phyloP scores from a whole-genome alignment of 2,113 vertebrate species.

The Nannospalax galili region DNA sequence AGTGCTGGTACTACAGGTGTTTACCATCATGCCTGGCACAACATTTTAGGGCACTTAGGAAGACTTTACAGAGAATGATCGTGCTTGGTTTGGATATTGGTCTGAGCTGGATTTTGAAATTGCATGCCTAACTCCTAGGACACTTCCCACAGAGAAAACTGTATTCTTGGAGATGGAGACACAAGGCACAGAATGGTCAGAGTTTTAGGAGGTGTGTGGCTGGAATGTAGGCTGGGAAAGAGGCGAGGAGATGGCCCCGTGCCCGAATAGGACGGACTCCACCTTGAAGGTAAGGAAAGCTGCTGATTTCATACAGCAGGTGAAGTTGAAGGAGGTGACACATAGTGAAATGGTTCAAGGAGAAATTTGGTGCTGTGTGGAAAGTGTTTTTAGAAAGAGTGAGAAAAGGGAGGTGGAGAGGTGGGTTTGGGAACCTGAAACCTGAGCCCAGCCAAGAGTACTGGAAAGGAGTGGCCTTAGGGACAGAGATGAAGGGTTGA shows the following conservation, averaged over 20 bases:
- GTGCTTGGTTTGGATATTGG: background rate
- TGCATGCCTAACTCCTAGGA: background rate
- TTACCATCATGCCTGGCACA: background rate
- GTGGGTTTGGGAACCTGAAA: background rate
- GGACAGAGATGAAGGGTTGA: background rate
- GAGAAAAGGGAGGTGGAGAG: background rate
- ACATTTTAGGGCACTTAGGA: background rate
- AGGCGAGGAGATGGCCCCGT: background rate
- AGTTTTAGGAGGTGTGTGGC: background rate
- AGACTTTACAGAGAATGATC: background rate
- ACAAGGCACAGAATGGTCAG: background rate
- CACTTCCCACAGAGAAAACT: background rate
- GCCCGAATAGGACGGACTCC: background rate
- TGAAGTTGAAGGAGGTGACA: background rate
- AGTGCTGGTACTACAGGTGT: background rate
- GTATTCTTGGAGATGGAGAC: background rate
- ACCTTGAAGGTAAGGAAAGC: background rate
- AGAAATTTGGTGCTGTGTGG: background rate
- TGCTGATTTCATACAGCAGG: background rate
- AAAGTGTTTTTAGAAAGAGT: conserved; percentile 21
- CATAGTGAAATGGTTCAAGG: background rate
- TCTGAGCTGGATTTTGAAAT: conserved; percentile 26
- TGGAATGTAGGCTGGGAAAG: conserved; percentile 39
- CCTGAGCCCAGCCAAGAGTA: background rate
- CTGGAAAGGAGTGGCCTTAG: background rate